A percentile compares a stretch with the other conserved stretches of the same genome.
phyloP scores from a whole-genome alignment of 2,888 invertebrate species.

The Tipula vernalis region DNA sequence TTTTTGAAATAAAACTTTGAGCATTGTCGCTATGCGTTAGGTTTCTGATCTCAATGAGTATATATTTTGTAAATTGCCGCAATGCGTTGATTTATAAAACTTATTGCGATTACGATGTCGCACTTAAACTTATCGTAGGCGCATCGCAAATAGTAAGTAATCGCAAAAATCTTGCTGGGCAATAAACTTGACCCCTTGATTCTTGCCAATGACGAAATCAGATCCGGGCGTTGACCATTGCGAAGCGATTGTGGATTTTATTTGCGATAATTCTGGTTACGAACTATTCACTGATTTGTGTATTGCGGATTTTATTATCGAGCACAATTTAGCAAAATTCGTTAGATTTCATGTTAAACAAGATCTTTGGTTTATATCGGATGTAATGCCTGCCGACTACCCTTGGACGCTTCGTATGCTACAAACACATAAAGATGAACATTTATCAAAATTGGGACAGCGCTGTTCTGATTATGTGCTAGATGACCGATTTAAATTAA shows the following conservation, averaged over 20 bases:
- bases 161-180: no score
- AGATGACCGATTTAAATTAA: constrained; percentile 35
- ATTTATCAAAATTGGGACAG: constrained; percentile 36
- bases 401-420: constrained; percentile 48
- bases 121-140: no score
- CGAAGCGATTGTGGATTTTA: constrained; percentile 43
- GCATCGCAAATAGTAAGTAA: no score
- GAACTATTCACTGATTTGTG: constrained; percentile 85
- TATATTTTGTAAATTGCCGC: no score
- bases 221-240: constrained; percentile 16
- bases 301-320: constrained; percentile 66
- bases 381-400: constrained; percentile 66
- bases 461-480: constrained; percentile 46
- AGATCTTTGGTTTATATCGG: constrained; percentile 94
- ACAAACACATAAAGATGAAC: constrained; percentile 25
- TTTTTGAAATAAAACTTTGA: no score
- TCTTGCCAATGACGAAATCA: constrained; percentile 43
- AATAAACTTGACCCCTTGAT: constrained; percentile 43
- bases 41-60: no score
- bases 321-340: constrained; percentile 45
- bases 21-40: no score
- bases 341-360: constrained; percentile 75
- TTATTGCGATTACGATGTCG: no score
- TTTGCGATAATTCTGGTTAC: constrained; percentile 89
- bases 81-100: no score